A percentile compares a stretch with the other conserved stretches of the same genome.
Evolutionary conservation across 2,888 invertebrate genomes (phyloP).

Genomic region (Brachyptera putata): DNA sequence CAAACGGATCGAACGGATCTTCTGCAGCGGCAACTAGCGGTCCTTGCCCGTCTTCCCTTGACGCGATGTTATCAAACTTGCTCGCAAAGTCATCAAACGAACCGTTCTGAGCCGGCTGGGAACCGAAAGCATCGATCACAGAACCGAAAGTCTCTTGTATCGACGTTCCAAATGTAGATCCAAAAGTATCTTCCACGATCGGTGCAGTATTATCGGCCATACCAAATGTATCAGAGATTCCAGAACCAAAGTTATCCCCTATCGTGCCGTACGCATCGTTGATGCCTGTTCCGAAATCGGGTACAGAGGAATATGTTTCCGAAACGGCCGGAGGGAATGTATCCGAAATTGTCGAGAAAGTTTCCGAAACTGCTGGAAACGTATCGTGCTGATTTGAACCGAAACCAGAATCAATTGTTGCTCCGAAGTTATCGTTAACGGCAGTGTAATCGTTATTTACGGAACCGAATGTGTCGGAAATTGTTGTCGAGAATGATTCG

Average conservation of each 20-base stretch:
- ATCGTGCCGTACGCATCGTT: neutral
- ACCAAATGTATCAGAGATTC: neutral
- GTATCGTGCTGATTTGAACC: constrained; percentile 5
- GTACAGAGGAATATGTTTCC: neutral
- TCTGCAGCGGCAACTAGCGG: constrained; percentile 23
- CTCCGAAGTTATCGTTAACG: constrained; percentile 6
- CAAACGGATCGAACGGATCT: constrained; percentile 50
- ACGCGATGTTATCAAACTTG: constrained; percentile 71
- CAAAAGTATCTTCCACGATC: constrained; percentile 13
- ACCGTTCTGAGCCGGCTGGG: neutral
- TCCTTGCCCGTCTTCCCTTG: constrained; percentile 28
- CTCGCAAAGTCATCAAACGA: constrained; percentile 89
- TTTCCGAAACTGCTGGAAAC: constrained; percentile 2
- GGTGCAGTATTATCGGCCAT: constrained; percentile 4
- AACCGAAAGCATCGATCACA: constrained; percentile 2
- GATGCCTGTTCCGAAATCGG: too few species aligned
- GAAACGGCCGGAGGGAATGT: neutral
- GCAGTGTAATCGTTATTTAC: neutral
- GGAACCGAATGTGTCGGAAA: constrained; percentile 3
- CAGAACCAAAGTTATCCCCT: neutral
- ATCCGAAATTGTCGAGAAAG: neutral
- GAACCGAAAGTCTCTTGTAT: constrained; percentile 11
- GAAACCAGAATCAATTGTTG: neutral
- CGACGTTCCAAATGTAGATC: neutral
- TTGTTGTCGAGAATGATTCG: neutral